Evolutionary conservation across 92 coral and sea anemone species (phyloP).

Genomic region (Pocillopora meandrina): DNA sequence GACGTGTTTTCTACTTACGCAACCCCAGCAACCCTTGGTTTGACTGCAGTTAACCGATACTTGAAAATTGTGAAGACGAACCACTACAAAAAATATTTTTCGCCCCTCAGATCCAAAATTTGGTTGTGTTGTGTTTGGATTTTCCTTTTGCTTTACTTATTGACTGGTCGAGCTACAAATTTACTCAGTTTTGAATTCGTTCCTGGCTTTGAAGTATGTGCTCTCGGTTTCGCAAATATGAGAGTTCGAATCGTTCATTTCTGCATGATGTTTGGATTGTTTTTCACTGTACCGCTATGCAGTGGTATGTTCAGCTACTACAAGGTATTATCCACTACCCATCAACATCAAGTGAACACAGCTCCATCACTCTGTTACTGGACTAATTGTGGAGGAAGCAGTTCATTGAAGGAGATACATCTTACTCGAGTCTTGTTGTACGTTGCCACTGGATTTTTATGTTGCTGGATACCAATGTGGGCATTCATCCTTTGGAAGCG

Average conservation of each 20-base stretch:
- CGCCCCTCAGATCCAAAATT: neutral
- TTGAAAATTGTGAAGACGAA: neutral
- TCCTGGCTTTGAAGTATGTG: constrained; percentile 1
- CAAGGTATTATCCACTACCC: neutral
- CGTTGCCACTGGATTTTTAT: neutral
- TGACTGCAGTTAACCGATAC: neutral
- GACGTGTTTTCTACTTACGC: neutral
- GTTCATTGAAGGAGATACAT: neutral
- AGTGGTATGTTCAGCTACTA: neutral
- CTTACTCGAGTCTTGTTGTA: neutral
- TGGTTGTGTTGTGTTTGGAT: neutral
- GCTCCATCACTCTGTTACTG: neutral
- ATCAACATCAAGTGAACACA: neutral
- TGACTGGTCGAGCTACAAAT: neutral
- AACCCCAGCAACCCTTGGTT: constrained; percentile 4
- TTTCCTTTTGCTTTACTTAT: neutral
- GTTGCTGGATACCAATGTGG: no score
- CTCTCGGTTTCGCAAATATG: neutral
- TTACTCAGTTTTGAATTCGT: neutral
- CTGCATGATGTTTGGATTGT: neutral
- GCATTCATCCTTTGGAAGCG: no score
- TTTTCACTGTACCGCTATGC: neutral
- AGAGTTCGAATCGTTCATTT: neutral
- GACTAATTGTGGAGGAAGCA: neutral
- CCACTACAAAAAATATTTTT: neutral